Conservation (phyloP, 2,113 vertebrate genomes). For the Neomonachus schauinslandi region DNA sequence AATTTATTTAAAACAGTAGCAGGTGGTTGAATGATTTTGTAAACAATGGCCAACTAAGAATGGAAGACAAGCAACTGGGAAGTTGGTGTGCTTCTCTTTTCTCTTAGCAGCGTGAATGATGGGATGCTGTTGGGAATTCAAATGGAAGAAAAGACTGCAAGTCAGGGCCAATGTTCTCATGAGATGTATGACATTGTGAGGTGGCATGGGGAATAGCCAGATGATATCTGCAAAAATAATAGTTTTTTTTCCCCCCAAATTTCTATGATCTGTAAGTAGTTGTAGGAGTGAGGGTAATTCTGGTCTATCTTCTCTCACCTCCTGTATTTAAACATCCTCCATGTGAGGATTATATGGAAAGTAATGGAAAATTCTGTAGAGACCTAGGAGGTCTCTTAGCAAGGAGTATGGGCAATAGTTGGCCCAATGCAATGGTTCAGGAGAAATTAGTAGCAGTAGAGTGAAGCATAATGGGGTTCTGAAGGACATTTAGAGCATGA, state of each 20-base stretch:
- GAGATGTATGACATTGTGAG: neutral
- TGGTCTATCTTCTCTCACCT: neutral
- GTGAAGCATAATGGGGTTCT: neutral
- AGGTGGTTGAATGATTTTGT: rapidly evolving
- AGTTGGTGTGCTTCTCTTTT: neutral
- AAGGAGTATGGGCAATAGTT: neutral
- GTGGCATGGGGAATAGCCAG: too few relatives aligned
- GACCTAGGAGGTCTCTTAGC: neutral
- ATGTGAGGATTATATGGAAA: neutral
- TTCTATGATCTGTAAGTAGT: neutral
- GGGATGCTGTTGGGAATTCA: neutral
- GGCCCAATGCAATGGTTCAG: neutral
- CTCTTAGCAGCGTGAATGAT: too few relatives aligned
- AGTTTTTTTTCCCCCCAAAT: neutral
- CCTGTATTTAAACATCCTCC: neutral
- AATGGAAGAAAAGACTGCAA: neutral
- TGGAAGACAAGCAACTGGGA: neutral
- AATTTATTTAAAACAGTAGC: neutral
- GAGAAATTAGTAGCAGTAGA: neutral
- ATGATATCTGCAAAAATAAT: too few relatives aligned
- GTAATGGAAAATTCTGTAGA: neutral
- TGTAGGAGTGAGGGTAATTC: neutral
- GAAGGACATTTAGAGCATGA: neutral
- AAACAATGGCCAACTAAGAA: neutral
- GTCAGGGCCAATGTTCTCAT: rapidly evolving